Base-by-base conservation (phyloP, 2,888 invertebrate genomes). In the Brachyptera risi region DNA sequence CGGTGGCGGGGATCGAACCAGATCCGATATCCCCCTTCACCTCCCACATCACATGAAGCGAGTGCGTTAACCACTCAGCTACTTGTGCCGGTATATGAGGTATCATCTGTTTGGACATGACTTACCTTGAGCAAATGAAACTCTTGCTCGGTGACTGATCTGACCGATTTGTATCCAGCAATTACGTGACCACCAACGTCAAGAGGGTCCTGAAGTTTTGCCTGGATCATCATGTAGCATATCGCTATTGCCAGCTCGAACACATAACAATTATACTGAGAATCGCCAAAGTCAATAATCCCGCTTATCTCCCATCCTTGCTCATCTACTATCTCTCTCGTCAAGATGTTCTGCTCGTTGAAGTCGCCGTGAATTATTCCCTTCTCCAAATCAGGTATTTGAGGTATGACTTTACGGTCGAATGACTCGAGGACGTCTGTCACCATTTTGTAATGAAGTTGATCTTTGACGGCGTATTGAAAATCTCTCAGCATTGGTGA, bases 261-360 rank as follows among this genome's bases (percentile, higher is more conserved):
- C 40, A 95, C 63, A 50, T 71, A 81, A 70, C 85, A 88, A 0
- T 87, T 84, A 60, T 79, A 77, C 64, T 88, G 87, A 2, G 54
- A 80, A 73, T 96, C 96, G 0, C 92, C 93, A 71, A 94, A 94
- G 77, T 96, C 96, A 13, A 96, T 81, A 56, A 96, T 77, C 87
- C 90, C 1, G 78, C 74, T 7, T 1, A 65, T 19, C 19, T 59
- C 19, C 63, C 63, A 63, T 9, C 40, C 26, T 2, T 21, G 37
- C n/a, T 19, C 47, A 40, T 15, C 15, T 19, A 4, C 69, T 15
- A 21, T 27, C 7, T 35, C 24, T 19, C 15, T 57, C 0, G 89
- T 84, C 3, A 95, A 72, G 3, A 96, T 82, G 74, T 96, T 96
- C 73, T 90, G 90, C 70, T 95, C 94, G 72, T 96, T 96, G 62